Percentiles rank a stretch among this genome's conserved stretches.
Evolutionary conservation across 2,797 vertebrate genomes (phyloP).

Genomic region (Lutjanus argentimaculatus): DNA sequence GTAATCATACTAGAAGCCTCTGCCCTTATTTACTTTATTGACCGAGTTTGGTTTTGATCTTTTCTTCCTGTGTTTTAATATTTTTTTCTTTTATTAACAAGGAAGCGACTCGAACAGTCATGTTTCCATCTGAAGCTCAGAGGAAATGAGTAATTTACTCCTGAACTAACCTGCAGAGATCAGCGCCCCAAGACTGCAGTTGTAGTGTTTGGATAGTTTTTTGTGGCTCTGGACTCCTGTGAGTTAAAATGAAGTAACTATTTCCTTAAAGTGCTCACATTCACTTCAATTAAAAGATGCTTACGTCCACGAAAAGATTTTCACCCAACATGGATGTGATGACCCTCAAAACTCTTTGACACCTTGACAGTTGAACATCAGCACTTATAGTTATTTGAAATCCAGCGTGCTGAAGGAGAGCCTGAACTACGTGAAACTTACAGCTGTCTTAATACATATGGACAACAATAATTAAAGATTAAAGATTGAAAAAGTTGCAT

Average conservation of each 20-base stretch:
- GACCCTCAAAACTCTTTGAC: background rate
- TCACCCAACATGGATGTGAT: background rate
- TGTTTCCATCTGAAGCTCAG: background rate
- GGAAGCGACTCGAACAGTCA: background rate
- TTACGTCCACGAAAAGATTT: background rate
- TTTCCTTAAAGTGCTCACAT: background rate
- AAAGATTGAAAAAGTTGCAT: background rate
- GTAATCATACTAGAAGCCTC: no score
- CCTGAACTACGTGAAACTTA: background rate
- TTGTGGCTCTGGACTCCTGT: no score
- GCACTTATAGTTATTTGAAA: background rate
- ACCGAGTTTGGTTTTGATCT: background rate
- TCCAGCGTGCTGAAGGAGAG: background rate
- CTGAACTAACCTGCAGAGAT: conserved; percentile 5
- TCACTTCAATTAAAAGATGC: background rate
- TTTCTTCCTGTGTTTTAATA: background rate
- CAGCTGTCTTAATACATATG: background rate
- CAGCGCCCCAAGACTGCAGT: background rate
- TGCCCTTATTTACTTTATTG: background rate
- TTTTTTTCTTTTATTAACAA: background rate
- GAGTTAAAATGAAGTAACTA: background rate
- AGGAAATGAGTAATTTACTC: conserved; percentile 12
- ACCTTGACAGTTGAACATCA: background rate
- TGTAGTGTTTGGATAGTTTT: no score
- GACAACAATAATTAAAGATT: background rate